A percentile compares a stretch with the other conserved stretches of the same genome.
phyloP scores from a whole-genome alignment of 2,113 vertebrate species.

The Anolis carolinensis region DNA sequence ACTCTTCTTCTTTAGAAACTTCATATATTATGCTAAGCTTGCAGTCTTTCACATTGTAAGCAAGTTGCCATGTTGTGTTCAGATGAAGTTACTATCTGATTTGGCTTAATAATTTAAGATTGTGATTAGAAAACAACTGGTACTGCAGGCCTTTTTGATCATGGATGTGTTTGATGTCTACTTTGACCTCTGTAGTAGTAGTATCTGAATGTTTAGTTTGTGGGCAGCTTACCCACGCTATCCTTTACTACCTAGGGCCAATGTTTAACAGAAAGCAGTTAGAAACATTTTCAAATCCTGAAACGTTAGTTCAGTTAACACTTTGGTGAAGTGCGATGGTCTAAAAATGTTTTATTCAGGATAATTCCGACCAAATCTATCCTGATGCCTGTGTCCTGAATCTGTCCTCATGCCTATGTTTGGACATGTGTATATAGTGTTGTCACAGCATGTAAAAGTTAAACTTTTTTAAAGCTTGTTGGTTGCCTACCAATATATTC shows the following conservation, averaged over 20 bases:
- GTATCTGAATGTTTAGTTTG: neutral
- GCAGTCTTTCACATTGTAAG: neutral
- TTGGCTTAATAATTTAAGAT: constrained; percentile 46
- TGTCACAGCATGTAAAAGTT: neutral
- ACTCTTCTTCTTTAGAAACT: neutral
- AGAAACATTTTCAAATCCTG: constrained; percentile 2
- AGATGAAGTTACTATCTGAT: constrained; percentile 17
- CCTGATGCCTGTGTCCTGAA: no score
- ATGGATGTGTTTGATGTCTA: constrained; percentile 19
- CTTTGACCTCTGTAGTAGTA: neutral
- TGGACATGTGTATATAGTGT: neutral
- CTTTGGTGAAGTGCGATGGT: neutral
- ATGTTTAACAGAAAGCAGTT: neutral
- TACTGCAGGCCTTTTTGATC: neutral
- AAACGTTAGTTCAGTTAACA: neutral
- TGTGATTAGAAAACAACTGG: neutral
- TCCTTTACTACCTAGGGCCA: rapidly evolving
- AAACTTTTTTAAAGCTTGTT: neutral
- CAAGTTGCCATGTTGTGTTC: neutral
- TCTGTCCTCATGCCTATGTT: no score
- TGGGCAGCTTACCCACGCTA: neutral
- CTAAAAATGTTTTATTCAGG: rapidly evolving
- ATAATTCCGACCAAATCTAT: neutral
- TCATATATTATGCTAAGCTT: constrained; percentile 17
- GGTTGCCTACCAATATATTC: neutral